These are phyloP conservation scores for Tetrapedia diversipes DNA, from an alignment of 2,888 invertebrate genomes.

Conservation along the genomic window DNA sequence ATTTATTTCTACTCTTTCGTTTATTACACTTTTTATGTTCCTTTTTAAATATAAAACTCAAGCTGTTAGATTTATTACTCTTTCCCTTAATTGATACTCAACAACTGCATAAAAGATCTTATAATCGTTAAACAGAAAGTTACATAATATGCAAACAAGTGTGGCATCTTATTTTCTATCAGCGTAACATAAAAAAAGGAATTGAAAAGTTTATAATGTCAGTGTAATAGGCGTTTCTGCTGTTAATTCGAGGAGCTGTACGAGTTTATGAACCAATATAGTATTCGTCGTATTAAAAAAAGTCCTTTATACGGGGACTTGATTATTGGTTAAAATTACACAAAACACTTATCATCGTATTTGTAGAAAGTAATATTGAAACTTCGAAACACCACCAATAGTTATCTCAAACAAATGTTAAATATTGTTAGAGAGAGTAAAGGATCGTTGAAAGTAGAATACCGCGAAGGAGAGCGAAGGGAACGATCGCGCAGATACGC, in stretches of 20 bases:
- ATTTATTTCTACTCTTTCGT: not conserved
- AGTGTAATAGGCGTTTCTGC: not conserved
- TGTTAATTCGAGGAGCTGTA: too few relatives aligned
- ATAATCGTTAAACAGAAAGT: not conserved
- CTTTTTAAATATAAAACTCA: too few relatives aligned
- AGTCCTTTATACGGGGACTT: too few relatives aligned
- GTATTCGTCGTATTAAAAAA: not conserved
- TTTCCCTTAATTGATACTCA: not conserved
- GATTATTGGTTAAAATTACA: not conserved
- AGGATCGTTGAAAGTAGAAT: conserved; percentile 22
- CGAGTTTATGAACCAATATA: not conserved
- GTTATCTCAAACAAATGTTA: not conserved
- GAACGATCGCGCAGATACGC: conserved; percentile 51
- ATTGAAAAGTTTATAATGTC: not conserved
- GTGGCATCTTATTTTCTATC: not conserved
- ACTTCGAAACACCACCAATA: conserved; percentile 7
- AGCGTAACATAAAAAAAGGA: not conserved
- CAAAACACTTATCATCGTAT: conserved; percentile 10
- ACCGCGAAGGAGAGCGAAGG: conserved; percentile 12
- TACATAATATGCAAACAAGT: not conserved
- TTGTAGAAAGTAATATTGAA: not conserved
- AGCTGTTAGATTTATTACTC: not conserved
- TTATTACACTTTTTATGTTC: not conserved
- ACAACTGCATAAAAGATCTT: not conserved
- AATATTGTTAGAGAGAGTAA: not conserved